Conservation (phyloP, 2,113 vertebrate genomes). For the Sclerurus mexicanus region DNA sequence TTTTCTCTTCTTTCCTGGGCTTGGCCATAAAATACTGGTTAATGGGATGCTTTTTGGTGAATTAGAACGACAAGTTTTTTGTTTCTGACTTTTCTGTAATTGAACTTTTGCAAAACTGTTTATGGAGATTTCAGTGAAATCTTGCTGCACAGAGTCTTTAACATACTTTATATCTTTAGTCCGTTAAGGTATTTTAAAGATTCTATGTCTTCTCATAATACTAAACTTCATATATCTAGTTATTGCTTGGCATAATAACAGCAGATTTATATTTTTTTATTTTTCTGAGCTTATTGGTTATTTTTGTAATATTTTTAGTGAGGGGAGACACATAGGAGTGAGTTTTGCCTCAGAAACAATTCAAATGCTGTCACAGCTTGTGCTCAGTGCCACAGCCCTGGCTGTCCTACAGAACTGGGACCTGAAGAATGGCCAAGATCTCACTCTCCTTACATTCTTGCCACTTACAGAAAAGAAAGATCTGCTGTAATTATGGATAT, state of each 20-base stretch:
- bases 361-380: neutral
- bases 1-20: neutral
- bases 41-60: fast-evolving
- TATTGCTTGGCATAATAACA: neutral
- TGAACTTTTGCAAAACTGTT: neutral
- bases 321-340: neutral
- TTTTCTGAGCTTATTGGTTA: neutral
- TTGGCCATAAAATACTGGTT: neutral
- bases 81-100: neutral
- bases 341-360: neutral
- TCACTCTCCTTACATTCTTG: neutral
- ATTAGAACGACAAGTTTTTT: neutral
- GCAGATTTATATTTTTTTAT: neutral
- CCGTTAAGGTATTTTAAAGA: neutral
- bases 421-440: neutral
- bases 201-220: neutral
- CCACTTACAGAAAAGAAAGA: neutral
- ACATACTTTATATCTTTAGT: neutral
- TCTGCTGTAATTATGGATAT: neutral
- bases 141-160: neutral
- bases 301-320: neutral
- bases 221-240: neutral
- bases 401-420: neutral
- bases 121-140: neutral
- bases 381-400: neutral